Conservation (phyloP, 2,797 vertebrate genomes). For the Cirrhinus molitorella region DNA sequence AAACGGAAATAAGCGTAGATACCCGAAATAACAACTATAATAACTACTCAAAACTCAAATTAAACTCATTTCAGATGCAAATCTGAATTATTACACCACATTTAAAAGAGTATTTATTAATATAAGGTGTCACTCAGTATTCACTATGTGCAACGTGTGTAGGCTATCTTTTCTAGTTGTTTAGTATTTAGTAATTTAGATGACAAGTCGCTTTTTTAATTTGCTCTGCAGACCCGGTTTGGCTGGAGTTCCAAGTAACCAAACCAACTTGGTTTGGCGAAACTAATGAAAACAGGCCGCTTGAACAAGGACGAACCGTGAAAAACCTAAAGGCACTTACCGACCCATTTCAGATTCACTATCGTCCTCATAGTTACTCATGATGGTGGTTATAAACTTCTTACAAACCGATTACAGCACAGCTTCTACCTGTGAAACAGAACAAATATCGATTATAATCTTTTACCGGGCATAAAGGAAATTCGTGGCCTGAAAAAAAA, state of each 20-base stretch:
- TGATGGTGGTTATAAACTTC: background rate
- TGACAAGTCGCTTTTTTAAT: background rate
- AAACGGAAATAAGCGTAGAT: background rate
- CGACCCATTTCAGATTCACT: conserved; percentile 58
- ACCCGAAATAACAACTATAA: background rate
- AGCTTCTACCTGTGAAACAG: background rate
- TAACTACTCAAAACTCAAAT: background rate
- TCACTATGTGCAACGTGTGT: background rate
- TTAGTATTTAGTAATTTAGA: background rate
- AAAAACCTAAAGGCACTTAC: conserved; percentile 46
- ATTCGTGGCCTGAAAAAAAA: background rate
- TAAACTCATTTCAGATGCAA: background rate
- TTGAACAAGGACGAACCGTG: background rate
- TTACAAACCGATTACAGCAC: background rate
- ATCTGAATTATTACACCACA: background rate
- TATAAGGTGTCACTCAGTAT: background rate
- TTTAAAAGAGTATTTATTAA: background rate
- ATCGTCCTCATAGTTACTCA: conserved; percentile 56
- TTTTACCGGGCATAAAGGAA: background rate
- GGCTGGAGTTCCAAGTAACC: background rate
- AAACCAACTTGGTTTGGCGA: background rate
- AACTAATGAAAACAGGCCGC: background rate
- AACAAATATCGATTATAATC: background rate
- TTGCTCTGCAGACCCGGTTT: background rate
- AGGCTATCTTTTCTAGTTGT: too few species aligned